A percentile compares a stretch with the other conserved stretches of the same genome.
Conservation (phyloP, 2,113 vertebrate species). For the Phylloscopus trochilus region DNA sequence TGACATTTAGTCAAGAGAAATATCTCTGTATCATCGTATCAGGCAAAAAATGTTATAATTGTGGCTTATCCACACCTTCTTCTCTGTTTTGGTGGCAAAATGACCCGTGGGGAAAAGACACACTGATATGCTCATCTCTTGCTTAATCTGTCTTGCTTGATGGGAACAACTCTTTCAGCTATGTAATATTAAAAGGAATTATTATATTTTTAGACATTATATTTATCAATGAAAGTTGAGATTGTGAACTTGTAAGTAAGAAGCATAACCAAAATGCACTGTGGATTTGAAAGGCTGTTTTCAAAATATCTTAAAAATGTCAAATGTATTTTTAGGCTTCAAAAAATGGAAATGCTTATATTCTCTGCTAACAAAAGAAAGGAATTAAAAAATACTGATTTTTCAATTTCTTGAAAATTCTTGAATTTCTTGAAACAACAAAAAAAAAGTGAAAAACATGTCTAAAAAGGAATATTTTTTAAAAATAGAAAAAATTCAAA, state of each 20-base stretch:
- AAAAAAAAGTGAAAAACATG: background rate
- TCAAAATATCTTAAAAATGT: background rate
- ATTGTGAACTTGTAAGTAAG: background rate
- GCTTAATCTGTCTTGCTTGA: background rate
- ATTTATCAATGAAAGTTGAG: background rate
- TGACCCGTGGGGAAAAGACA: background rate
- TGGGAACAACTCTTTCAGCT: background rate
- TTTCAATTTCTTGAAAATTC: background rate
- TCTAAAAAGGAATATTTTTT: background rate
- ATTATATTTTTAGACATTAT: background rate
- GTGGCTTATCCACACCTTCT: background rate
- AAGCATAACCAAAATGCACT: background rate
- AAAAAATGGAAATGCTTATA: fast-evolving
- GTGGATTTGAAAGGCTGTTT: background rate
- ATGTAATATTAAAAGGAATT: background rate
- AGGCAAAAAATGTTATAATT: background rate
- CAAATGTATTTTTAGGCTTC: background rate
- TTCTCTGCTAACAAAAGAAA: background rate
- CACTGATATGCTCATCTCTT: background rate
- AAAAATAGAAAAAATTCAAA: background rate
- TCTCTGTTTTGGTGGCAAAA: background rate
- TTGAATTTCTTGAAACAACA: background rate
- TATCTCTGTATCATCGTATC: background rate
- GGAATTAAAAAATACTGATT: background rate
- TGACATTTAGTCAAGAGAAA: background rate